These are phyloP conservation scores for Ophion obscuratus DNA, from an alignment of 2,888 invertebrate species.

Conservation along the genomic window DNA sequence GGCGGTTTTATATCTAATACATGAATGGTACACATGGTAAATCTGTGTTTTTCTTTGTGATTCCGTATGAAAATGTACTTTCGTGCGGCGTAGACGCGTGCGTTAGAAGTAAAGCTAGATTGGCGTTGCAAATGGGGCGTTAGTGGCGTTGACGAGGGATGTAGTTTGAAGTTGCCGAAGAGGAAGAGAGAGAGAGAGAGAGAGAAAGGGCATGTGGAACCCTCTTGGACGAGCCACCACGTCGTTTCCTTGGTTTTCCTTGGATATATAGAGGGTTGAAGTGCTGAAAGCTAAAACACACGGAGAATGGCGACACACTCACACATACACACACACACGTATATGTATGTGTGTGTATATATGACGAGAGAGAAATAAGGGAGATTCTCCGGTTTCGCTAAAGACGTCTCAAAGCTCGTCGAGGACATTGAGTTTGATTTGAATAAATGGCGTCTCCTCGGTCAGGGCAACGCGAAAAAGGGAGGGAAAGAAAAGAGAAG, in stretches of 20 bases:
- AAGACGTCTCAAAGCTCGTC: conserved; percentile 68
- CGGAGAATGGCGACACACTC: conserved; percentile 2
- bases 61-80: conserved; percentile 28
- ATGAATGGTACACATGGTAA: neutral
- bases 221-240: conserved; percentile 50
- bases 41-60: conserved; percentile 5
- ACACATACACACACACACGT: no score
- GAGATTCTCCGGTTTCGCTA: conserved; percentile 41
- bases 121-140: conserved; percentile 49
- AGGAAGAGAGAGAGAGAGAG: conserved; percentile 15
- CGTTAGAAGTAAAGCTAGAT: conserved; percentile 26
- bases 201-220: conserved; percentile 13
- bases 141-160: conserved; percentile 43
- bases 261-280: conserved; percentile 35
- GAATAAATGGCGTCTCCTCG: conserved; percentile 76
- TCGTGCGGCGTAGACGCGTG: conserved; percentile 15
- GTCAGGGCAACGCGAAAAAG: conserved; percentile 26
- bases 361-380: conserved; percentile 23
- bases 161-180: conserved; percentile 42
- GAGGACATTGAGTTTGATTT: conserved; percentile 74
- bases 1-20: no score
- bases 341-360: neutral
- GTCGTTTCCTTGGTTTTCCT: conserved; percentile 46
- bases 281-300: conserved; percentile 37
- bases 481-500: neutral